Percentiles rank a stretch among this genome's conserved stretches.
phyloP scores from a whole-genome alignment of 2,888 invertebrate genomes.

The Sphinx pinastri region DNA sequence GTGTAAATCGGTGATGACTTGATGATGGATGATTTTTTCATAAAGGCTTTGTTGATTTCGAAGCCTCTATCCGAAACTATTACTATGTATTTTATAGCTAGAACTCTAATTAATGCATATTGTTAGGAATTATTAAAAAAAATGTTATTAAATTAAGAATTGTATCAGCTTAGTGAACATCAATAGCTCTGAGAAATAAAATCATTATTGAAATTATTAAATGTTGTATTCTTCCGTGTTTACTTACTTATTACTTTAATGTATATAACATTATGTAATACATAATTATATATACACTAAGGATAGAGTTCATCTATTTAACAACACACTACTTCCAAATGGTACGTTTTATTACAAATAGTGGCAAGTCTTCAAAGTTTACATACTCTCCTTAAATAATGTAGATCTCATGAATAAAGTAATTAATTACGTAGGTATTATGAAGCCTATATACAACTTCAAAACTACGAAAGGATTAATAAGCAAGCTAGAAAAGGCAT shows the following conservation, averaged over 20 bases:
- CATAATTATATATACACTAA: not conserved
- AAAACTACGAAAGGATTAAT: too few relatives aligned
- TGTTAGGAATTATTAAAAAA: slow-evolving; percentile 75
- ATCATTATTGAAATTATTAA: slow-evolving; percentile 83
- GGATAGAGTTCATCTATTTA: slow-evolving; percentile 14
- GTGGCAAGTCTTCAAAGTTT: too few relatives aligned
- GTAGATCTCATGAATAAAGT: too few relatives aligned
- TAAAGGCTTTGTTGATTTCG: slow-evolving; percentile 53
- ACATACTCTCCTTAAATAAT: too few relatives aligned
- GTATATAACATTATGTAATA: slow-evolving; percentile 27
- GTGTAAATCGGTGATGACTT: slow-evolving; percentile 24
- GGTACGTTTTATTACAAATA: too few relatives aligned
- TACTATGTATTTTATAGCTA: slow-evolving; percentile 83
- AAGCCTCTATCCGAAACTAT: slow-evolving; percentile 63
- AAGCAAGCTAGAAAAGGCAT: too few relatives aligned
- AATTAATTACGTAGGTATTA: too few relatives aligned
- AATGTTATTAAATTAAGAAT: slow-evolving; percentile 82
- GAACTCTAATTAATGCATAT: slow-evolving; percentile 83
- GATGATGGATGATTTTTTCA: slow-evolving; percentile 14
- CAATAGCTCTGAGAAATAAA: slow-evolving; percentile 82
- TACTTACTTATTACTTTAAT: slow-evolving; percentile 24
- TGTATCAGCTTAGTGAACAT: slow-evolving; percentile 84
- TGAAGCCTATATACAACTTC: too few relatives aligned
- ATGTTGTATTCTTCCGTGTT: slow-evolving; percentile 68
- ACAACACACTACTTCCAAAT: not conserved